Base-by-base conservation (phyloP, 23 tunicate genomes). In the Halocynthia roretzi region DNA sequence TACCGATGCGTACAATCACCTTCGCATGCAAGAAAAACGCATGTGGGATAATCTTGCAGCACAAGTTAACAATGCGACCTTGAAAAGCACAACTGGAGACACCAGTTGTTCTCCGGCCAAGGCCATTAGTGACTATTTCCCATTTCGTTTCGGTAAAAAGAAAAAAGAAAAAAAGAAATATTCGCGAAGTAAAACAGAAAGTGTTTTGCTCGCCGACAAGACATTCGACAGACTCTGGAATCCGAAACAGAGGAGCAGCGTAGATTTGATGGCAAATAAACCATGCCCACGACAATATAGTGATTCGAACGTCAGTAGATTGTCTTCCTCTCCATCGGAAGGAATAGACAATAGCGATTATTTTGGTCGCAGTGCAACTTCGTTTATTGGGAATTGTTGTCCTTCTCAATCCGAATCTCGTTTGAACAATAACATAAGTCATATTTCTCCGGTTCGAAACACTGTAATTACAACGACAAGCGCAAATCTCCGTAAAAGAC, bases 181-280 rank as follows among this genome's bases (percentile, higher is more conserved):
- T 65, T 20, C 70, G 22, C 70, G 70, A 10, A 65, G 70, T 2
- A 65, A 65, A 65, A 65, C 70, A 15, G 70, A 65, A 65, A 65
- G 70, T 65, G 70, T 65, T 10, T 48, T 65, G 10, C 48, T 65
- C 31, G 70, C 70, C 9, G 70, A 65, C n/a, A 65, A 15, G 31
- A 65, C 70, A 65, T 65, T 65, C 31, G 70, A 65, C 31, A 65
- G 70, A 65, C 70, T 65, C 10, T 65, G 70, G 70, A 65, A 15
- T 15, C 70, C 70, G 19, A 11, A 48, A 20, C 70, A 65, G 31
- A 40, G 70, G 10, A 20, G 22, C 48, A 65, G 19, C n/a, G 31
- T 48, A 20, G 44, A 31, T 31, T 31, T 31, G 44, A 31, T 31
- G 44, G 44, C 44, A 31, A 31, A 31, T 31, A 31, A 31, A 31